Evolutionary conservation across 2,113 vertebrate species (phyloP), one percentile per base, ranked within the genome.

Genomic region (Thunnus maccoyii): DNA sequence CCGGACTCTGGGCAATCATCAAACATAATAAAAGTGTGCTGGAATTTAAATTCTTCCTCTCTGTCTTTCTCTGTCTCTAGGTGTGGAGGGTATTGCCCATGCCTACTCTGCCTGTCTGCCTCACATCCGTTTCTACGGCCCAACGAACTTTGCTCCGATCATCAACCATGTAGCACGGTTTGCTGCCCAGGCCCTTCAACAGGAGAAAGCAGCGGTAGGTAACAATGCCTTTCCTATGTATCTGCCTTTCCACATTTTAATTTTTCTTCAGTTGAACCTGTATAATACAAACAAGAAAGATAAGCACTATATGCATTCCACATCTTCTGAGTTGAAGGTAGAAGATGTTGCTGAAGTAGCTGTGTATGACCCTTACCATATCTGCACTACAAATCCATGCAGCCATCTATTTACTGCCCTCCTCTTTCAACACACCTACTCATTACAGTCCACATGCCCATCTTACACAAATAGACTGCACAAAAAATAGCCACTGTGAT

Each of bases 121-220:
- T 69, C 97, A 98, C 86, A 96, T 99, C 78, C 98, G 98, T 70
- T 99, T 99, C 94, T 99, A 99, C 0, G 98, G 98, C 13, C 98
- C 98, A 47, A 99, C 98, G 66, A 99, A 99, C 89, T 99, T 99
- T 83, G 95, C 98, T 55, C 98, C 98, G 27, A 99, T 99, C 51
- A 91, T 99, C 91, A 99, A 96, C 91, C 98, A 99, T 0, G 98
- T 99, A 83, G 98, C 98, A 0, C 96, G 97, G 13, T 99, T 99
- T 3, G 98, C 98, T 0, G 95, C 96, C 18, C 98, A 99, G 91
- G 98, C 98, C 20, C 96, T 96, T 0, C 97, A 98, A 2, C 98
- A 99, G 80, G 95, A 97, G 66, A 94, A 96, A 5, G 98, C 98
- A 44, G 95, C 94, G 0, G 98, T 99, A 83, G 94, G 97, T 96